Evolutionary conservation across 2,797 vertebrate genomes (phyloP), one percentile per base, ranked within the genome.

Genomic region (Sternarchorhynchus goeldii): DNA sequence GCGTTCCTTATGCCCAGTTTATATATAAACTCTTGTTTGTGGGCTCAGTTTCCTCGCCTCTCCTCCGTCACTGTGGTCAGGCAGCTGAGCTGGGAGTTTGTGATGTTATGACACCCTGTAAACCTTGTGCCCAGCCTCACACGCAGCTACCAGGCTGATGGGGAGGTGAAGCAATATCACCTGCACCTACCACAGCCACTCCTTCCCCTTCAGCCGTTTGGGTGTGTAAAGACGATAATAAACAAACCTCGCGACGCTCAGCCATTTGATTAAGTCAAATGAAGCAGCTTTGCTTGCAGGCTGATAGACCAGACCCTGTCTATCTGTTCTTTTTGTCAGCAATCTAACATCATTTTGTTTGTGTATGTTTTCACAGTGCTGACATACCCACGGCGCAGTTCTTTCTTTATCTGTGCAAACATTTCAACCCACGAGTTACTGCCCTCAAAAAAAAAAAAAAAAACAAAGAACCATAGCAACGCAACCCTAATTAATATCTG

Each of bases 141-240:
- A 80, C 32, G 7, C 5, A 45, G 59, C 70, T 4, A 29, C 5
- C 50, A 64, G 12, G 29, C 29, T 34, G 16, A 64, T 36, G 17
- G 2, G 29, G 3, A 7, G 18, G 63, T 16, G 2, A 3, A 70
- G 32, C 10, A 65, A 29, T 6, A 41, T 60, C 29, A 70, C 45
- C 56, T 67, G 71, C 71, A 74, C 29, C 65, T 20, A 69, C 57
- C 57, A 70, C 67, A 76, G 64, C 21, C 21, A 63, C 12, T 2
- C 66, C 18, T 36, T 5, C 32, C 32, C 14, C n/a, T 62, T 25
- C 18, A 58, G 17, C 45, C 36, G 45, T 78, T 55, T 57, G 2
- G n/a, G 8, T 57, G 12, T 41, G 64, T 41, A 39, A 65, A 50
- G 45, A 64, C 17, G 57, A 58, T 6, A 41, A 25, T 6, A 58